Conservation (phyloP, 2,797 vertebrate species). For the Sphenopsis melanotis region DNA sequence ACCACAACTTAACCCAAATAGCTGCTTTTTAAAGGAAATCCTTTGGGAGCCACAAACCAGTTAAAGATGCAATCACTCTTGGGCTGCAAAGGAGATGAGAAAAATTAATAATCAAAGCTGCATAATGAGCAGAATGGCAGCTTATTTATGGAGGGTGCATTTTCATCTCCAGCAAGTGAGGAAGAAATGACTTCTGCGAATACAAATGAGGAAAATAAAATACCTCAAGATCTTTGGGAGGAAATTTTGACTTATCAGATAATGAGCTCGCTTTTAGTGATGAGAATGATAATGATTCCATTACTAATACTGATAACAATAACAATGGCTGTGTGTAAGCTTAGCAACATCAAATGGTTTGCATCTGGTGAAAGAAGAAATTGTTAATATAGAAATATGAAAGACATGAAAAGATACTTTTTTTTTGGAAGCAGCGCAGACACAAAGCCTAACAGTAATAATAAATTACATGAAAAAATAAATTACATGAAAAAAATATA, state of each 20-base stretch:
- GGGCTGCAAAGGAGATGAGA: slow-evolving; percentile 11
- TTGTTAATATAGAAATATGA: slow-evolving; percentile 14
- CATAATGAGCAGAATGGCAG: slow-evolving; percentile 59
- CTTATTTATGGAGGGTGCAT: slow-evolving; percentile 41
- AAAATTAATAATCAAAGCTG: slow-evolving; percentile 62
- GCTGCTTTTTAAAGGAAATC: neutral
- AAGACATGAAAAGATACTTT: neutral
- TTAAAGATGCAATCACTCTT: slow-evolving; percentile 52
- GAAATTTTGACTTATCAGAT: slow-evolving; percentile 70
- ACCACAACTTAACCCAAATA: neutral
- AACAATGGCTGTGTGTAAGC: slow-evolving; percentile 34
- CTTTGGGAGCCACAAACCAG: neutral
- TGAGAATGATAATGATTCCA: slow-evolving; percentile 64
- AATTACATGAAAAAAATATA: neutral
- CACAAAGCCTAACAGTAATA: neutral
- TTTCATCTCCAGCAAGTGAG: slow-evolving; percentile 60
- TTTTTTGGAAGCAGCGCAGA: neutral
- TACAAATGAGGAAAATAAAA: slow-evolving; percentile 68
- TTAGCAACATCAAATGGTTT: slow-evolving; percentile 51
- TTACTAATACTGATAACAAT: slow-evolving; percentile 56
- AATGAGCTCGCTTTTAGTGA: slow-evolving; percentile 64
- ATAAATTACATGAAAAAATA: neutral
- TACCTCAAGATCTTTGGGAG: slow-evolving; percentile 43
- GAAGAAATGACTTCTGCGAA: slow-evolving; percentile 50
- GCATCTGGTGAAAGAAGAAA: slow-evolving; percentile 14